Conservation (phyloP, 2,797 vertebrate species). For the Paramormyrops hopkinsi region DNA sequence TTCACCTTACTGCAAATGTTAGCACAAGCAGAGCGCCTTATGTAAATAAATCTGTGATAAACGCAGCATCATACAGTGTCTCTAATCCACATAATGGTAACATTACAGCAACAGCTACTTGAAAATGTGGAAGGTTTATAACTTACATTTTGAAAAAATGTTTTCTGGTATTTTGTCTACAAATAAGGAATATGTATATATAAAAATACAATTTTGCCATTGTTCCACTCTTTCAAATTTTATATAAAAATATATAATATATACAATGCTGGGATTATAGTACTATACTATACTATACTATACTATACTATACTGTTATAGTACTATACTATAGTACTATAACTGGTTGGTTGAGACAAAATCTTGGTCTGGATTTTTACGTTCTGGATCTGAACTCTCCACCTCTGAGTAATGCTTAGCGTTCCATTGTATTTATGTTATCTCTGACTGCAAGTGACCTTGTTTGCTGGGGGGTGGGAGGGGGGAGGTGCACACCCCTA, state of each 20-base stretch:
- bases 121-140: not conserved
- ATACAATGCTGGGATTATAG: not conserved
- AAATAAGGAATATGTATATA: not conserved
- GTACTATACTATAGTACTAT: no score
- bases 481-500: not conserved
- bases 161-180: not conserved
- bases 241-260: not conserved
- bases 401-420: not conserved
- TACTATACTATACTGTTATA: no score
- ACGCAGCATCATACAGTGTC: not conserved
- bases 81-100: not conserved
- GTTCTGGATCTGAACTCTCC: not conserved
- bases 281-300: no score
- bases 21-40: not conserved
- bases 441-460: not conserved
- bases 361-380: not conserved
- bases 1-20: slow-evolving; percentile 24
- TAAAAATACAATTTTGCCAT: not conserved
- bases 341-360: not conserved
- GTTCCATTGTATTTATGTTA: not conserved
- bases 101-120: not conserved
- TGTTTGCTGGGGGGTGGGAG: not conserved
- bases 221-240: not conserved
- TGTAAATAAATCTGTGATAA: not conserved
- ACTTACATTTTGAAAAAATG: not conserved